phyloP scores from a whole-genome alignment of 64 coral and sea anemone genomes.

The Exaiptasia diaphana region DNA sequence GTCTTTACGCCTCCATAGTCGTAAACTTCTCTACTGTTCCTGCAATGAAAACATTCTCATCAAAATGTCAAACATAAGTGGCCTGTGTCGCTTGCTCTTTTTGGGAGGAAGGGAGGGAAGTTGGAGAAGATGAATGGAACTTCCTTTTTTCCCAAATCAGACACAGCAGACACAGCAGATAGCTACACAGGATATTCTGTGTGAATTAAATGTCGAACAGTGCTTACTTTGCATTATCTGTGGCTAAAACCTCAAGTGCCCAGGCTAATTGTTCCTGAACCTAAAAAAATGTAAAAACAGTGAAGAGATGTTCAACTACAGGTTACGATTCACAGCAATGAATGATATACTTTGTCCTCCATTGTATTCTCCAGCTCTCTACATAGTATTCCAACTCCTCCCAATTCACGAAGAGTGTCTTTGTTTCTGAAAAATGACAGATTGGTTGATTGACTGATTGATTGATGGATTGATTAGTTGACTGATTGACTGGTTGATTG shows the following conservation, averaged over 20 bases:
- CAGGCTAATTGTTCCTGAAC: slow-evolving; percentile 38
- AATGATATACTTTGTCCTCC: slow-evolving; percentile 63
- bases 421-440: slow-evolving; percentile 62
- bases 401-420: slow-evolving; percentile 49
- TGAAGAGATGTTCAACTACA: background rate
- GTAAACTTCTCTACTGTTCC: slow-evolving; percentile 74
- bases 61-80: no score
- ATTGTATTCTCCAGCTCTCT: slow-evolving; percentile 30
- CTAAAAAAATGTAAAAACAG: background rate
- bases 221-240: slow-evolving; percentile 34
- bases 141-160: no score
- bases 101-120: no score
- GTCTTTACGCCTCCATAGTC: slow-evolving; percentile 65
- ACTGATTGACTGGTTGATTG: no score
- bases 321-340: background rate
- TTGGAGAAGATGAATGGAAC: background rate
- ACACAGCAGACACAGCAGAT: no score
- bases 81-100: background rate
- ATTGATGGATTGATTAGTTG: no score
- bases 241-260: slow-evolving; percentile 21
- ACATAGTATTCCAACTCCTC: slow-evolving; percentile 73
- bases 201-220: background rate
- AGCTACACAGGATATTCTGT: no score
- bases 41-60: background rate
- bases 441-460: background rate